phyloP scores from a whole-genome alignment of 2,797 vertebrate genomes.

The Leontocebus nigricollis region DNA sequence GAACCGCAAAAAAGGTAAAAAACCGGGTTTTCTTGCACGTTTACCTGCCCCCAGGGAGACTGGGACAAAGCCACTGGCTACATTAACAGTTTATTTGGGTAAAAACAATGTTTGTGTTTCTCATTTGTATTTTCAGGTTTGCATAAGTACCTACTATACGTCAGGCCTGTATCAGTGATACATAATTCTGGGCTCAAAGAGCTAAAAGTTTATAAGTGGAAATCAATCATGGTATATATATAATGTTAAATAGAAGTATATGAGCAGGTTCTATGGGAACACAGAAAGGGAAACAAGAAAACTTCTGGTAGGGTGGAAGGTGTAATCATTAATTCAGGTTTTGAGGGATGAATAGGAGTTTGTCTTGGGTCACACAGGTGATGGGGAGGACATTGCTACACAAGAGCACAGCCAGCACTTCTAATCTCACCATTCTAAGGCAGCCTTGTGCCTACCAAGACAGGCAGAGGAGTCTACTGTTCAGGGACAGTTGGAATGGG shows the following conservation, averaged over 20 bases:
- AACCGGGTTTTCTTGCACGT: neutral
- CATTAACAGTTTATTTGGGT: neutral
- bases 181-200: neutral
- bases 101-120: neutral
- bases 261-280: neutral
- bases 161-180: neutral
- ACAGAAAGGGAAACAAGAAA: neutral
- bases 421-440: neutral
- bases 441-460: neutral
- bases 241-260: neutral
- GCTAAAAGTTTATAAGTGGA: neutral
- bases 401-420: neutral
- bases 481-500: neutral
- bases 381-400: neutral
- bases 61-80: neutral
- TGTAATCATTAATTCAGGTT: neutral
- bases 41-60: neutral
- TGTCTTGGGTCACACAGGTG: neutral
- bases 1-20: neutral
- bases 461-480: neutral
- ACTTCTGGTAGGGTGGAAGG: neutral
- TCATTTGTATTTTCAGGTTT: neutral
- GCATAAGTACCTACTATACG: neutral
- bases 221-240: neutral
- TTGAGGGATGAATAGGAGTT: slow-evolving; percentile 35